Conservation (phyloP, 2,113 vertebrate genomes). For the Percina caprodes region DNA sequence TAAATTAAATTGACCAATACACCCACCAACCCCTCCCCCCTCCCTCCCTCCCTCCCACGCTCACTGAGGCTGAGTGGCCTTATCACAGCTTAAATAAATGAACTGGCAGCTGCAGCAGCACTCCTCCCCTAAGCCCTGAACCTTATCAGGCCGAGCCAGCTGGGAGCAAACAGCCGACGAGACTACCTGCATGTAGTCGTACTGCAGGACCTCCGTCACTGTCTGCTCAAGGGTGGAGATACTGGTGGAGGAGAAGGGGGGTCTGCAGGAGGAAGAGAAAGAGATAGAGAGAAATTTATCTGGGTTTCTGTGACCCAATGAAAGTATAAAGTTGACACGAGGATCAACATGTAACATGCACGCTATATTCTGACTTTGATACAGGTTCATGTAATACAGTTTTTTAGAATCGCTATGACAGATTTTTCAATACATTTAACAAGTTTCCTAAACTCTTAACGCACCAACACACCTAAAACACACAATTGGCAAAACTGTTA, state of each 20-base stretch:
- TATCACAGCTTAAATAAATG: conserved; percentile 38
- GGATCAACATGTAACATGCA: background rate
- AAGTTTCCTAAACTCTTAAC: too few relatives aligned
- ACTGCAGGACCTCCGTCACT: conserved; percentile 43
- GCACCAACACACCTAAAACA: too few relatives aligned
- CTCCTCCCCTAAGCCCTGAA: conserved; percentile 18
- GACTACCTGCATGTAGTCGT: background rate
- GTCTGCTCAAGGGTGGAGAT: conserved; percentile 21
- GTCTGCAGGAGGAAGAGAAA: background rate
- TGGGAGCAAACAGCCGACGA: conserved; percentile 13
- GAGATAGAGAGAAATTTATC: background rate
- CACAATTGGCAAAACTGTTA: too few relatives aligned
- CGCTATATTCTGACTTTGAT: too few relatives aligned
- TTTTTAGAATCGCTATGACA: too few relatives aligned
- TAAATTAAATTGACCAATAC: conserved; percentile 36
- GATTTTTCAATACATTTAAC: too few relatives aligned
- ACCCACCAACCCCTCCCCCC: background rate
- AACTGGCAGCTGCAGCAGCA: conserved; percentile 21
- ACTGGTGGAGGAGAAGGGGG: background rate
- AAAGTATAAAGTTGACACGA: background rate
- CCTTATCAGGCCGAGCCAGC: conserved; percentile 51
- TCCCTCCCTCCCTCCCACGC: background rate
- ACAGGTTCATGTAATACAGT: too few relatives aligned
- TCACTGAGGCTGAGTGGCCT: background rate
- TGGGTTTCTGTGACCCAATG: background rate